A percentile compares a stretch with the other conserved stretches of the same genome.
Evolutionary conservation across 2,888 invertebrate species (phyloP).

Genomic region (Ectobius pallidus): DNA sequence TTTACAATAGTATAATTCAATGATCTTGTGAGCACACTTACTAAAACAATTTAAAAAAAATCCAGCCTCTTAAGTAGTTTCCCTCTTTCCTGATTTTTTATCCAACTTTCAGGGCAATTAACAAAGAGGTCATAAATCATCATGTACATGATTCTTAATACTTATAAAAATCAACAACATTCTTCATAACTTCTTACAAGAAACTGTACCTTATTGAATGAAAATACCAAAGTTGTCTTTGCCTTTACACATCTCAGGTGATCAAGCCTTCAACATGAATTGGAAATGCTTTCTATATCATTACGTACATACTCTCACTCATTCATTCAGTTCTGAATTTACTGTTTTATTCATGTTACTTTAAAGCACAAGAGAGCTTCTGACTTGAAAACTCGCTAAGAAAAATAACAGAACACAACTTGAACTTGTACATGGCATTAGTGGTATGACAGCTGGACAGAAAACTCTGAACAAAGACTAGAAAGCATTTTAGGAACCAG

Average conservation of each 20-base stretch:
- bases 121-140: not conserved
- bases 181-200: not conserved
- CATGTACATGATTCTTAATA: not conserved
- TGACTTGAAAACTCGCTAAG: not conserved
- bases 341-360: too few relatives aligned
- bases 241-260: too few relatives aligned
- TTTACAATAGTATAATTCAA: not conserved
- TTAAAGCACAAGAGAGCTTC: not conserved
- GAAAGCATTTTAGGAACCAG: constrained; percentile 5
- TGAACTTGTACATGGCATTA: not conserved
- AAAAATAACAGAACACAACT: constrained; percentile 4
- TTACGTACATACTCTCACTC: too few relatives aligned
- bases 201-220: not conserved
- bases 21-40: not conserved
- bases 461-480: constrained; percentile 11
- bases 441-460: not conserved
- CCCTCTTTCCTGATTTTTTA: not conserved
- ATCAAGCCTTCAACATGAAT: too few relatives aligned
- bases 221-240: not conserved
- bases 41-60: constrained; percentile 5
- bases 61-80: not conserved
- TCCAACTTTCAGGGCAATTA: not conserved
- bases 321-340: too few relatives aligned
- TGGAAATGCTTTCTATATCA: too few relatives aligned
- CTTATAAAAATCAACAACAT: constrained; percentile 1